Conservation (phyloP, 2,797 vertebrate genomes). For the Alosa sapidissima region DNA sequence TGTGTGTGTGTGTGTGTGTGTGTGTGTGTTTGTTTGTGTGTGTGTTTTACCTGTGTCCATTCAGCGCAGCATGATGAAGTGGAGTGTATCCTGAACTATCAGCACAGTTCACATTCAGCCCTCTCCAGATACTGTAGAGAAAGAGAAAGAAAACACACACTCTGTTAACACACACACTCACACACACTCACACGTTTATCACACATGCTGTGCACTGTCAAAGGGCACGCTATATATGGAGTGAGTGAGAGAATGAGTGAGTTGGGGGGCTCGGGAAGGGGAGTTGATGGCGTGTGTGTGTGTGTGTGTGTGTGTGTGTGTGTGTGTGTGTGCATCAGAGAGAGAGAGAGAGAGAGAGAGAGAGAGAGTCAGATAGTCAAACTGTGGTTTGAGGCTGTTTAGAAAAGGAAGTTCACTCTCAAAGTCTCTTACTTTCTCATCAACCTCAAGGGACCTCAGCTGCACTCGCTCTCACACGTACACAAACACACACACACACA, state of each 20-base stretch:
- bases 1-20: background rate
- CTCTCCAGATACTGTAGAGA: constrained; percentile 91
- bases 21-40: background rate
- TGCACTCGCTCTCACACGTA: background rate
- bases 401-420: constrained; percentile 7
- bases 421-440: constrained; percentile 10
- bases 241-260: background rate
- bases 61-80: constrained; percentile 92
- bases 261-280: background rate
- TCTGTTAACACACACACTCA: constrained; percentile 2
- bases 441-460: background rate
- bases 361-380: background rate
- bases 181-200: constrained; percentile 14
- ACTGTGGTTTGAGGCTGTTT: background rate
- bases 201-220: background rate
- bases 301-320: background rate
- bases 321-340: background rate
- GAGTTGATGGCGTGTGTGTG: background rate
- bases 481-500: constrained; percentile 11
- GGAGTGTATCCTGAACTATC: constrained; percentile 95
- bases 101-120: constrained; percentile 94
- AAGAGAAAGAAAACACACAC: constrained; percentile 35
- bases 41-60: constrained; percentile 90
- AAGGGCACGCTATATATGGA: background rate
- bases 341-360: no score